Evolutionary conservation across 2,888 invertebrate species (phyloP).

Genomic region (Epsilonema sp.): DNA sequence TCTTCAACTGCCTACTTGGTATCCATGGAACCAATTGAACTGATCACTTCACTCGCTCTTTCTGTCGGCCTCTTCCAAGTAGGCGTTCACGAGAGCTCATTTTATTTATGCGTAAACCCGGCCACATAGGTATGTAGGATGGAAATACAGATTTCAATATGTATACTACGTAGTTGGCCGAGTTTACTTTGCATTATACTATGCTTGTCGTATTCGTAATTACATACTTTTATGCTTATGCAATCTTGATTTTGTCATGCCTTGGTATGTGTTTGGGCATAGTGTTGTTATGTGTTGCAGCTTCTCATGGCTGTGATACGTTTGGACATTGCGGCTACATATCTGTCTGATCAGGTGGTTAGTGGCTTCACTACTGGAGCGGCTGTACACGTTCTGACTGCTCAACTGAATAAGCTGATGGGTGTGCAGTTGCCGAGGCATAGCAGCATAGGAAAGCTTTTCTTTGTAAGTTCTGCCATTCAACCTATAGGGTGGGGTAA

Average conservation of each 20-base stretch:
- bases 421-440: conserved; percentile 31
- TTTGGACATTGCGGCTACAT: conserved; percentile 29
- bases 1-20: too few relatives aligned
- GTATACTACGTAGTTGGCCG: too few relatives aligned
- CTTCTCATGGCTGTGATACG: conserved; percentile 53
- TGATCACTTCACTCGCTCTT: conserved; percentile 54
- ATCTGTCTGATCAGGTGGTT: conserved; percentile 31
- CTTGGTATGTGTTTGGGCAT: too few relatives aligned
- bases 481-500: too few relatives aligned
- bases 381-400: conserved; percentile 36
- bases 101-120: too few relatives aligned
- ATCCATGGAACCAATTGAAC: conserved; percentile 44
- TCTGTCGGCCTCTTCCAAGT: conserved; percentile 56
- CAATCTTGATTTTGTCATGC: too few relatives aligned
- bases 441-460: conserved; percentile 34
- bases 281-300: conserved; percentile 36
- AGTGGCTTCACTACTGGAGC: conserved; percentile 38
- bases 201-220: too few relatives aligned
- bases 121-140: too few relatives aligned
- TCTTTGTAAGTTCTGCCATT: conserved; percentile 33
- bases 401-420: conserved; percentile 34
- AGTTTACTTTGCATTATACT: too few relatives aligned
- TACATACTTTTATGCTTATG: too few relatives aligned
- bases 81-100: too few relatives aligned
- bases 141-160: too few relatives aligned